Evolutionary conservation across 2,888 invertebrate genomes (phyloP), one percentile per base, ranked within the genome.

Genomic region (Eueremaeus valkanovi): DNA sequence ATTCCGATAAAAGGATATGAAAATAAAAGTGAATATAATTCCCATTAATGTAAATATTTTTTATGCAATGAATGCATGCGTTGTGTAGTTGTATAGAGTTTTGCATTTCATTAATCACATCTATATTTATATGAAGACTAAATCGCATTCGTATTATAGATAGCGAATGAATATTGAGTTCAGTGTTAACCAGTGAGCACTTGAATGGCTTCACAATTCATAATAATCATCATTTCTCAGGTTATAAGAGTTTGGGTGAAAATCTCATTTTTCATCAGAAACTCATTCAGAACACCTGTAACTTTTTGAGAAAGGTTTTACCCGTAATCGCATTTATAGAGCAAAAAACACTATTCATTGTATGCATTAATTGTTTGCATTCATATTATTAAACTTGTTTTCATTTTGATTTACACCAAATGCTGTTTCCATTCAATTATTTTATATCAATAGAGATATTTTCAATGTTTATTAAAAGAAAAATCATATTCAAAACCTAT

Each of bases 171-270:
- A 21, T 31, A 31, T 27, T 55, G 27, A 27, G 27, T 61, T 61
- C n/a, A 61, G 61, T 61, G 61, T 31, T 29, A 61, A 61, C 31
- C 51, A 51, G 61, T 31, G 33, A 61, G 61, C 61, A 61, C 61
- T 61, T 61, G 16, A 61, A 11, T 21, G 55, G 11, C 27, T 21
- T 27, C 29, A 58, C 29, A 58, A 24, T 61, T 3, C 18, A 9
- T 31, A 31, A 61, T 61, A 29, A 16, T 55, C 55, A 21, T n/a
- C 8, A n/a, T 61, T 31, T 27, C 9, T 24, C 9, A 58, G 16
- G 3, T 18, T 11, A 18, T 45, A 21, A n/a, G 51, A 51, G 21
- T 6, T 61, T 61, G 29, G 11, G 51, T 29, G 61, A 29, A 61
- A 61, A 61, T 61, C 61, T 61, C 61, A 31, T 29, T 51, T 61